Evolutionary conservation across 2,888 invertebrate species (phyloP).

Genomic region (Odontothrips loti): DNA sequence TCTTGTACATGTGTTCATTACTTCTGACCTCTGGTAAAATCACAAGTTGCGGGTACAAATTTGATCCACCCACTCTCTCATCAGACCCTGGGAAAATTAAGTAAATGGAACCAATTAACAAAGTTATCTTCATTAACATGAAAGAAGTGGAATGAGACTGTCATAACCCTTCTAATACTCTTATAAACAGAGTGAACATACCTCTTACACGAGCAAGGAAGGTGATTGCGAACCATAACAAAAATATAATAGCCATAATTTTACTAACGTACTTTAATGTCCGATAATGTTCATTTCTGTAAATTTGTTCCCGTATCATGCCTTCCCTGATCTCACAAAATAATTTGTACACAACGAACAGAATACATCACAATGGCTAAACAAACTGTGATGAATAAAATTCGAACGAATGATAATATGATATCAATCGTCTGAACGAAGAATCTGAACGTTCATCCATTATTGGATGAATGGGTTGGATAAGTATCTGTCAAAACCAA

Average conservation of each 20-base stretch:
- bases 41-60: neutral
- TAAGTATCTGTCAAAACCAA: neutral
- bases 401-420: neutral
- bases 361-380: neutral
- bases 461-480: neutral
- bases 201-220: conserved; percentile 15
- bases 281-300: conserved; percentile 17
- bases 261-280: conserved; percentile 22
- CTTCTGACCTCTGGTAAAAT: neutral
- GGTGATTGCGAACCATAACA: neutral
- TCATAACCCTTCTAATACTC: neutral
- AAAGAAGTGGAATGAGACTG: neutral
- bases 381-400: neutral
- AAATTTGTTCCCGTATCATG: conserved; percentile 19
- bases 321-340: conserved; percentile 12
- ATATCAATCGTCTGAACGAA: neutral
- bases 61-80: neutral
- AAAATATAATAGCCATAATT: conserved; percentile 16
- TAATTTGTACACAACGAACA: neutral
- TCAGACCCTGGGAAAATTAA: neutral
- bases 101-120: neutral
- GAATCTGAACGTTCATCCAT: neutral
- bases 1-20: neutral
- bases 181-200: neutral
- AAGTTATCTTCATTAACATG: neutral